phyloP scores from a whole-genome alignment of 1,140 invertebrate species.

The Akabosia matsudoensis region DNA sequence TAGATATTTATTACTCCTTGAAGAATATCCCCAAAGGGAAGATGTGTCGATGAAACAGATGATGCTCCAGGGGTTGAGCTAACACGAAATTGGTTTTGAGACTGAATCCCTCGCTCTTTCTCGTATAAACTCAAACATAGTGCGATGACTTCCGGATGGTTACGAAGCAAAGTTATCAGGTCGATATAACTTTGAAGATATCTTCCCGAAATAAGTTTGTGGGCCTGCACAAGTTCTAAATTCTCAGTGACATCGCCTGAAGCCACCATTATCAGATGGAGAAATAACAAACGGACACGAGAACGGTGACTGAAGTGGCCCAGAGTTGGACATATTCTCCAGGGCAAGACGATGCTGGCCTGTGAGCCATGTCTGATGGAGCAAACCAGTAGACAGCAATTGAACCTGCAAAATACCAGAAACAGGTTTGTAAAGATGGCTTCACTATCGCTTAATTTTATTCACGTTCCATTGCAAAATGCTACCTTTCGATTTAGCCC shows the following conservation, averaged over 20 bases:
- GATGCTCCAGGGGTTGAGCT: neutral
- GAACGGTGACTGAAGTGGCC: constrained; percentile 36
- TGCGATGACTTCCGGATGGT: constrained; percentile 42
- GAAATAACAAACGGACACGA: constrained; percentile 66
- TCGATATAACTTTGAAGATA: constrained; percentile 41
- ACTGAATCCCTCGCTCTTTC: constrained; percentile 26
- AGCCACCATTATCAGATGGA: constrained; percentile 59
- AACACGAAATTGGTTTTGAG: constrained; percentile 5
- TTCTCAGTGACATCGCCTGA: constrained; percentile 70
- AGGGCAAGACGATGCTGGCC: constrained; percentile 82
- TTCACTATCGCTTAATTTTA: neutral
- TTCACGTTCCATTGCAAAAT: neutral
- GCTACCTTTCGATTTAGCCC: constrained; percentile 66
- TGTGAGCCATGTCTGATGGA: constrained; percentile 81
- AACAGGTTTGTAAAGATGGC: neutral
- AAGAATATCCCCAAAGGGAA: constrained; percentile 35
- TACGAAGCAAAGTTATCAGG: constrained; percentile 42
- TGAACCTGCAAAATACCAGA: constrained; percentile 55
- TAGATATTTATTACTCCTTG: constrained; percentile 44
- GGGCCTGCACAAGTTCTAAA: constrained; percentile 80
- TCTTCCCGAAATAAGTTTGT: constrained; percentile 75
- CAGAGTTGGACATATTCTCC: constrained; percentile 52
- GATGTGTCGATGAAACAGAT: neutral
- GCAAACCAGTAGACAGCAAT: constrained; percentile 61
- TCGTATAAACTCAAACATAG: constrained; percentile 40